Percentiles rank a stretch among this genome's conserved stretches.
These are phyloP conservation scores for Leptogaster cylindrica DNA, from an alignment of 2,888 invertebrate genomes.

Conservation along the genomic window DNA sequence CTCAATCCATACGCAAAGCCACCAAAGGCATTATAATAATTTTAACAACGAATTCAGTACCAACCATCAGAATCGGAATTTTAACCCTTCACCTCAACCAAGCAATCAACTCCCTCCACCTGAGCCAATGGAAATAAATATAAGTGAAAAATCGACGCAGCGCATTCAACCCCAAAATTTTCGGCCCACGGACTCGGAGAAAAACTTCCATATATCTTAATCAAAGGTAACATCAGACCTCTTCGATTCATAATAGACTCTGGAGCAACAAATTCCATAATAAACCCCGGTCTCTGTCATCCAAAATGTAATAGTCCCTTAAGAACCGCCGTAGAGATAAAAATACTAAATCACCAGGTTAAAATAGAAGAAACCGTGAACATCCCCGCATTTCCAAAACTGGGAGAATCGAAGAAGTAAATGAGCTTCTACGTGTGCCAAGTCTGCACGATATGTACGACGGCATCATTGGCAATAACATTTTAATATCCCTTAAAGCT, in stretches of 20 bases:
- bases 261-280: conserved; percentile 24
- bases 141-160: background rate
- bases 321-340: background rate
- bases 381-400: conserved; percentile 18
- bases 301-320: background rate
- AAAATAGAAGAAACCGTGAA: conserved; percentile 20
- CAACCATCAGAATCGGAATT: background rate
- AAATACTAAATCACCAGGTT: conserved; percentile 5
- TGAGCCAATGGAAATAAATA: conserved; percentile 28
- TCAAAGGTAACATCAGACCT: conserved; percentile 17
- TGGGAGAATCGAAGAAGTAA: background rate
- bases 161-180: conserved; percentile 31
- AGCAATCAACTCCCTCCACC: background rate
- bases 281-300: conserved; percentile 29
- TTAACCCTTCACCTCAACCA: background rate
- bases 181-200: conserved; percentile 29
- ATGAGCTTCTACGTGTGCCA: conserved; percentile 11
- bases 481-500: background rate
- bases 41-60: background rate
- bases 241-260: conserved; percentile 31
- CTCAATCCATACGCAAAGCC: too few relatives aligned
- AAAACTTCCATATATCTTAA: conserved; percentile 15
- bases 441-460: conserved; percentile 20
- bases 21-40: background rate
- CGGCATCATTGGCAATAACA: conserved; percentile 25